A percentile compares a stretch with the other conserved stretches of the same genome.
These are phyloP conservation scores for Piprites chloris DNA, from an alignment of 2,113 vertebrate genomes.

Conservation along the genomic window DNA sequence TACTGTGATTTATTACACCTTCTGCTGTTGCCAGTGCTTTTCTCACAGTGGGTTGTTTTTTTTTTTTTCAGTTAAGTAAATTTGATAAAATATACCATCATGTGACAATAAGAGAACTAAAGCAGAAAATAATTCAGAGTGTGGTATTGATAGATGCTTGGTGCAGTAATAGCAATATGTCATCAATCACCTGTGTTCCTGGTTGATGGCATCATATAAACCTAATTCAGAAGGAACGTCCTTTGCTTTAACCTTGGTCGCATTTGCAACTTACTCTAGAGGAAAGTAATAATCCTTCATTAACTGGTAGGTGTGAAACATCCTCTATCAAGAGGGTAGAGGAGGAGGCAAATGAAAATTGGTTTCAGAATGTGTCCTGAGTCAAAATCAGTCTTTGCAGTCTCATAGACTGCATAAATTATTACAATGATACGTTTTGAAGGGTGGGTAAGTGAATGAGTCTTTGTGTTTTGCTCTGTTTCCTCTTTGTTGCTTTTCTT, in stretches of 20 bases:
- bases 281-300: slow-evolving; percentile 52
- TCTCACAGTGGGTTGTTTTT: not conserved
- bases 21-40: not conserved
- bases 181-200: slow-evolving; percentile 34
- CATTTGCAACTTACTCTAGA: slow-evolving; percentile 7
- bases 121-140: slow-evolving; percentile 35
- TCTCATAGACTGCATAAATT: slow-evolving; percentile 44
- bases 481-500: not conserved
- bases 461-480: not conserved
- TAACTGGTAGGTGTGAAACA: slow-evolving; percentile 42
- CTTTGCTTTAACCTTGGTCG: slow-evolving; percentile 42
- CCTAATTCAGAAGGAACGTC: slow-evolving; percentile 44
- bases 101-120: slow-evolving; percentile 18
- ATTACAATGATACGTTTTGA: slow-evolving; percentile 35
- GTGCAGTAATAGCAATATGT: not conserved
- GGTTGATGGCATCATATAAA: not conserved
- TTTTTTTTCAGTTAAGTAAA: slow-evolving; percentile 2
- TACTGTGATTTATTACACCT: not conserved
- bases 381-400: slow-evolving; percentile 8
- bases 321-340: slow-evolving; percentile 6
- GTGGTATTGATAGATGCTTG: slow-evolving; percentile 54
- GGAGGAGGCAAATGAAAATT: not conserved
- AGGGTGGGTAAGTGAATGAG: not conserved
- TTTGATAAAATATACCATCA: slow-evolving; percentile 24
- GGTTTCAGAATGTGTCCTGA: slow-evolving; percentile 33